A percentile compares a stretch with the other conserved stretches of the same genome.
phyloP scores from a whole-genome alignment of 2,113 vertebrate species.

The Plestiodon gilberti region DNA sequence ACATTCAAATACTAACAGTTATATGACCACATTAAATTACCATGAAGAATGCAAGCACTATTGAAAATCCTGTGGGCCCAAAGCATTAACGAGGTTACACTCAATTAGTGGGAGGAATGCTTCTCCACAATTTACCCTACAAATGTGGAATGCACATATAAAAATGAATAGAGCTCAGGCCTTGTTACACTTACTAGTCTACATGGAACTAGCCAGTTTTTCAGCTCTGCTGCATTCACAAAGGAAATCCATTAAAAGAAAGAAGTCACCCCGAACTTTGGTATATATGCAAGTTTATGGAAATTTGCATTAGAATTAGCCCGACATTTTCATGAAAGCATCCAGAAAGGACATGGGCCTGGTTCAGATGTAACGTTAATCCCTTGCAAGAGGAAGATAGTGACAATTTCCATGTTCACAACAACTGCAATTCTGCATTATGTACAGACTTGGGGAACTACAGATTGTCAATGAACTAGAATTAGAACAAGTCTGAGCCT shows the following conservation, averaged over 20 bases:
- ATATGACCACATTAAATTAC: constrained; percentile 47
- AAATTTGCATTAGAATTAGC: no score
- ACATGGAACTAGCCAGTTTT: neutral
- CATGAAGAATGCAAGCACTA: constrained; percentile 40
- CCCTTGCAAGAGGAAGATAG: no score
- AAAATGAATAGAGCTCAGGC: constrained; percentile 19
- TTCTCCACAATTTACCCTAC: constrained; percentile 34
- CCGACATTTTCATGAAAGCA: no score
- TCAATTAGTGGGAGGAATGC: constrained; percentile 50
- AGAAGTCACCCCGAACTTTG: no score
- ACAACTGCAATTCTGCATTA: no score
- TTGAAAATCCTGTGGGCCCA: constrained; percentile 44
- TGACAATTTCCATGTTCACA: no score
- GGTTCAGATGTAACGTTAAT: no score
- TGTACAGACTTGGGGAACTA: no score
- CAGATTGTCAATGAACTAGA: no score
- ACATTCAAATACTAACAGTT: constrained; percentile 41
- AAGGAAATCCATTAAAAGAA: neutral
- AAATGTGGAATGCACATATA: constrained; percentile 32
- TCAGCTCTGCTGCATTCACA: neutral
- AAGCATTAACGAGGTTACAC: constrained; percentile 53
- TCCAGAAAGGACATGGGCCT: no score
- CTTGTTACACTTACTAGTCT: neutral
- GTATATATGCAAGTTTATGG: neutral
- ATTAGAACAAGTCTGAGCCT: no score